Evolutionary conservation across 1,140 invertebrate species (phyloP), one percentile per base, ranked within the genome.

Genomic region (Hypothenemus hampei): DNA sequence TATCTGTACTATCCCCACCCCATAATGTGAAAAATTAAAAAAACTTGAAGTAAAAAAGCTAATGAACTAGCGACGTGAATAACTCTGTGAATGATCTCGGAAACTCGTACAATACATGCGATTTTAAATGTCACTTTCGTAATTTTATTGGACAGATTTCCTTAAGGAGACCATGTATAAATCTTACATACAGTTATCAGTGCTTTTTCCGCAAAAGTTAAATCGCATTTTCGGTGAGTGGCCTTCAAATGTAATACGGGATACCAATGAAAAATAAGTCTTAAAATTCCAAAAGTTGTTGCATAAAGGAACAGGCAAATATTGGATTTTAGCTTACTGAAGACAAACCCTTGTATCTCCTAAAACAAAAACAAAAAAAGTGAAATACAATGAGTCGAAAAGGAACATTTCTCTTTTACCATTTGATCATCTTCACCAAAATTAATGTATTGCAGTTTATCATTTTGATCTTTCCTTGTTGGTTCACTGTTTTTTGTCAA

Each of bases 251-350:
- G 77, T 72, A 87, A 81, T 43, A 82, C 83, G 0, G 91, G 89
- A 71, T 83, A 86, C 91, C 92, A 96, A 69, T 93, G 87, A 69
- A 92, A 86, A 29, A 94, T 66, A 23, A 96, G 74, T 21, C 87
- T 78, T 4, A 93, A 72, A 5, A 89, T 65, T 20, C 92, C 92
- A 13, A 78, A 72, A 7, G 84, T 86, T 7, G 89, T 39, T 2
- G 85, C 60, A 46, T 85, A 83, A 4, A 78, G 72, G 0, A 82
- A 43, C 76, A 80, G 85, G 18, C 79, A 83, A 1, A 85, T 10
- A 18, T 76, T 58, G 1, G 73, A 77, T 55, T 73, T 76, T 1
- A 74, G 16, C 24, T 62, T 47, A 59, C 76, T 79, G 26, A 69
- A 70, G 39, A 77, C 71, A 63, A 83, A 90, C 11, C 86, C 86